Conservation (phyloP, 2,888 invertebrate species). For the Julus scanicus region DNA sequence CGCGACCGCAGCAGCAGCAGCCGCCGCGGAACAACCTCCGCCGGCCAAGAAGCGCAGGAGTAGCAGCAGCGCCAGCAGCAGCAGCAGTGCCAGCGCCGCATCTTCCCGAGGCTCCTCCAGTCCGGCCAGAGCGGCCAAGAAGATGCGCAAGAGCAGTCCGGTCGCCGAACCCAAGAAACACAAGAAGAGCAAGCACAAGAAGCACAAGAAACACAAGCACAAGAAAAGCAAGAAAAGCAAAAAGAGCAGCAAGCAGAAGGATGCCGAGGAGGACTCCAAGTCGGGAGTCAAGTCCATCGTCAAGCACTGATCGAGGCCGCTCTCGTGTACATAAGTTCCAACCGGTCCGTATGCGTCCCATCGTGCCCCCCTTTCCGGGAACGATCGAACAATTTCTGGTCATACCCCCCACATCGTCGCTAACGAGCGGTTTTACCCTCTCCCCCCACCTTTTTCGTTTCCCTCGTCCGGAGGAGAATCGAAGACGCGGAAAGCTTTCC, state of each 20-base stretch:
- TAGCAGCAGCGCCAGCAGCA: constrained; percentile 55
- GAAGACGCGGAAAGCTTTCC: too few species aligned
- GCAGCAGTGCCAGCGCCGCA: constrained; percentile 49
- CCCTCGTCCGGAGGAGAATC: too few species aligned
- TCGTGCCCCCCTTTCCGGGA: too few species aligned
- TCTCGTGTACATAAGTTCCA: neutral
- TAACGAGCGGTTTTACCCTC: too few species aligned
- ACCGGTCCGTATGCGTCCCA: too few species aligned
- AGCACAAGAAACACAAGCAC: constrained; percentile 58
- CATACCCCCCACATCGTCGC: too few species aligned
- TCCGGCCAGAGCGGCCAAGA: neutral
- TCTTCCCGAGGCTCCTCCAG: neutral
- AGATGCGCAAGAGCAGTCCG: constrained; percentile 35
- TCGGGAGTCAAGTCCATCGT: neutral
- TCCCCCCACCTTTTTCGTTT: too few species aligned
- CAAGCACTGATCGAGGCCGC: neutral
- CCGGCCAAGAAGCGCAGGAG: neutral
- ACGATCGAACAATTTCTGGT: too few species aligned
- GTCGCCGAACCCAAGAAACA: neutral
- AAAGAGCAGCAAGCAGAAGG: constrained; percentile 57
- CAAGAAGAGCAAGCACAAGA: constrained; percentile 55
- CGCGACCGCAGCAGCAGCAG: neutral
- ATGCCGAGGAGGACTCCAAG: constrained; percentile 28
- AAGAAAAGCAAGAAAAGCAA: constrained; percentile 58
- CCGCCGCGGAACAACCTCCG: neutral